A percentile compares a stretch with the other conserved stretches of the same genome.
Conservation (phyloP, 2,888 invertebrate species). For the Brachyopa scutellaris region DNA sequence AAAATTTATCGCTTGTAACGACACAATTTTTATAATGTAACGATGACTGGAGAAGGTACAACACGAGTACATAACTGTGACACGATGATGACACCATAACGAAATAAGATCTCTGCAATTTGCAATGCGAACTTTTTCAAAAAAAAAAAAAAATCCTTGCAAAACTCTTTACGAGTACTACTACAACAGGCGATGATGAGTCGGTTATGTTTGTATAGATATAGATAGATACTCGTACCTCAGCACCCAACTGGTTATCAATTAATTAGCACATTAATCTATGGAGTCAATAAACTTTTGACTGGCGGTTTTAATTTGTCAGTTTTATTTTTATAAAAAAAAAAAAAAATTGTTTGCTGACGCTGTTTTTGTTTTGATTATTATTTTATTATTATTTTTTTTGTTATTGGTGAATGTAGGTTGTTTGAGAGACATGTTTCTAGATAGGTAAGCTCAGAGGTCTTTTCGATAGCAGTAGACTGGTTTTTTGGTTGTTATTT, state of each 20-base stretch:
- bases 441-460: conserved; percentile 17
- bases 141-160: too few species aligned
- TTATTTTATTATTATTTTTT: conserved; percentile 19
- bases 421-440: conserved; percentile 28
- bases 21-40: neutral
- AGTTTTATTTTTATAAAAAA: conserved; percentile 56
- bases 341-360: conserved; percentile 15
- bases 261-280: conserved; percentile 70
- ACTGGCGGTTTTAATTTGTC: conserved; percentile 49
- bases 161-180: neutral
- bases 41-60: neutral
- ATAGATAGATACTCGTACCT: conserved; percentile 6
- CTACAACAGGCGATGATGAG: neutral
- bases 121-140: neutral
- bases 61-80: neutral
- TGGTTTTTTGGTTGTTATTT: neutral
- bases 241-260: conserved; percentile 64
- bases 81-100: conserved; percentile 29
- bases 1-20: conserved; percentile 46
- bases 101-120: conserved; percentile 15
- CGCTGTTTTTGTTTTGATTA: conserved; percentile 51
- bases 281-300: conserved; percentile 69
- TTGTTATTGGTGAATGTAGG: conserved; percentile 50
- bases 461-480: conserved; percentile 15
- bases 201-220: neutral